Base-by-base conservation (phyloP, 2,113 vertebrate genomes). In the Camelus bactrianus region DNA sequence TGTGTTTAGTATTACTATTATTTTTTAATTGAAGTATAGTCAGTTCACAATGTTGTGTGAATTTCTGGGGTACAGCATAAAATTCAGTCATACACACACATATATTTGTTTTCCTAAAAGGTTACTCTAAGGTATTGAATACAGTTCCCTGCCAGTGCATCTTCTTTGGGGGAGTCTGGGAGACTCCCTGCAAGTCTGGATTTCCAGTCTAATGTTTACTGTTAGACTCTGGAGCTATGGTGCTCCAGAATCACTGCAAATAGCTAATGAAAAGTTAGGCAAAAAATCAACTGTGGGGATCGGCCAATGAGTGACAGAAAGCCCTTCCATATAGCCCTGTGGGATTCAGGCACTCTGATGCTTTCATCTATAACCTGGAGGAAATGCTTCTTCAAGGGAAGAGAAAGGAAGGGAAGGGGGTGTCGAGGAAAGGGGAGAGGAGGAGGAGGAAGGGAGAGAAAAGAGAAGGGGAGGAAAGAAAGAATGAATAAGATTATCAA, bases 191-290 rank as follows among this genome's bases (percentile, higher is more conserved):
- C 14, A 26, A 86, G 46, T 73, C 17, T 79, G 50, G 48, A 62
- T 89, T 87, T 93, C 70, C 19, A 91, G 65, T 50, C 14, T 65
- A 79, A 67, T 9, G 62, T 58, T 88, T 72, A 56, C 50, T 30
- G 13, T 87, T 72, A 60, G 22, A 73, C 28, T 56, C 64, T 91
- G 50, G 56, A 88, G 50, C 19, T 17, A 6, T 1, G 20, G 56
- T 54, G 8, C 60, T 91, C 26, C 26, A 15, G 24, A 84, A 89
- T 83, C 82, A 93, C 76, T 96, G 42, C 70, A 84, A 97, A 84
- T 69, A 72, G 58, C 5, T 72, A 73, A 42, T 60, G 50, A 91
- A 73, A 4, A 70, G 46, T 26, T 19, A 50, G 81, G 56, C 15
- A 67, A 50, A n/a, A 95, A 95, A 73, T 83, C 56, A 88, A 67